These are phyloP conservation scores for Tupaia chinensis DNA, from an alignment of 2,113 vertebrate genomes.

Conservation along the genomic window DNA sequence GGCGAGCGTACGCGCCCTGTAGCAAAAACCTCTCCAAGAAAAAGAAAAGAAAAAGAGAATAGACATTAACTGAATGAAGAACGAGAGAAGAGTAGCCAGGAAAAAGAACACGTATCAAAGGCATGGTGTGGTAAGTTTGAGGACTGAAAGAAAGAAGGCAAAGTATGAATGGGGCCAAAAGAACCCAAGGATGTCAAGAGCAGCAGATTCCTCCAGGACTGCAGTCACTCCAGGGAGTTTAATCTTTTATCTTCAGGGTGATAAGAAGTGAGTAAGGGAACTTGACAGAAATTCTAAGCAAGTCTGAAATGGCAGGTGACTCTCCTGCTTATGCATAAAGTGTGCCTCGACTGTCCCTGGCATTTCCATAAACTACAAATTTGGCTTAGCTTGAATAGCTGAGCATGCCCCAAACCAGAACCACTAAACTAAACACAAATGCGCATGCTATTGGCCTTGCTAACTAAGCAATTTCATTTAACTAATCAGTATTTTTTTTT, in stretches of 20 bases:
- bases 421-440: too few species aligned
- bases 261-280: not conserved
- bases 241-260: not conserved
- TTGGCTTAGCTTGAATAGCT: not conserved
- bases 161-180: not conserved
- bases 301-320: not conserved
- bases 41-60: too few species aligned
- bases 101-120: not conserved
- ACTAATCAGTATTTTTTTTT: not conserved
- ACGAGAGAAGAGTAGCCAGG: not conserved
- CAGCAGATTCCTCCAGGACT: not conserved
- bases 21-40: too few species aligned
- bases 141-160: not conserved
- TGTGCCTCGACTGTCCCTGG: not conserved
- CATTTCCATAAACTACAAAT: not conserved
- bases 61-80: not conserved
- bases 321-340: not conserved
- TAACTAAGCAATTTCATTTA: not conserved
- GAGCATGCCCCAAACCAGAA: not conserved
- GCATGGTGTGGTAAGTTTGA: not conserved
- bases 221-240: not conserved
- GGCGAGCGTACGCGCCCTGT: too few species aligned
- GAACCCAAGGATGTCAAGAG: not conserved
- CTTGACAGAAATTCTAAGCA: not conserved
- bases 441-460: not conserved